These are phyloP conservation scores for Drosophila arawakana DNA, from an alignment of 1,140 invertebrate genomes.

Conservation along the genomic window DNA sequence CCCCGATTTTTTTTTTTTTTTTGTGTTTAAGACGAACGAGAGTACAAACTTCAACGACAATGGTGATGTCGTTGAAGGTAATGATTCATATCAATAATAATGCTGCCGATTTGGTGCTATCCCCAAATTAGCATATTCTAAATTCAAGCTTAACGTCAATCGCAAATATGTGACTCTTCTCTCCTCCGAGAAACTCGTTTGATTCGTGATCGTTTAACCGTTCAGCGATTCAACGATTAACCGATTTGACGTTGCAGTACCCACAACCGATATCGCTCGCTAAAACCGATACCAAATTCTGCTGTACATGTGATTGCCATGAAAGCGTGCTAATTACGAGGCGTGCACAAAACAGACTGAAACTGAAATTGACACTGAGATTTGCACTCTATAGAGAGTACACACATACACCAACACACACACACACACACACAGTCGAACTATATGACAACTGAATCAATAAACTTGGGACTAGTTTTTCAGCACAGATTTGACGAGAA, in stretches of 20 bases:
- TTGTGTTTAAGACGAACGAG: background rate
- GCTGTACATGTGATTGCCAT: constrained; percentile 64
- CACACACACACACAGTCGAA: background rate
- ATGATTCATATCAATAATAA: constrained; percentile 64
- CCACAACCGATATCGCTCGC: constrained; percentile 1
- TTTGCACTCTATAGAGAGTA: background rate
- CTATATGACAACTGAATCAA: constrained; percentile 22
- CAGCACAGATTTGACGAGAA: constrained; percentile 1
- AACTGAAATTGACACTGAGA: background rate
- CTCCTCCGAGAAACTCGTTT: constrained; percentile 52
- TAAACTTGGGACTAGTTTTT: constrained; percentile 9
- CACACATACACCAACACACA: background rate
- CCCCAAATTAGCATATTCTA: constrained; percentile 79
- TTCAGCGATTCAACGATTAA: background rate
- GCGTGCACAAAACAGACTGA: constrained; percentile 15
- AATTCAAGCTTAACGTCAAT: constrained; percentile 47
- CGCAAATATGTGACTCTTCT: constrained; percentile 15
- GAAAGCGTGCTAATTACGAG: constrained; percentile 58
- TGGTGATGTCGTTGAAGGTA: constrained; percentile 76
- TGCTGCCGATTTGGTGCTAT: constrained; percentile 34
- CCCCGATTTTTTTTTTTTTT: background rate
- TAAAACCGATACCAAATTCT: constrained; percentile 8
- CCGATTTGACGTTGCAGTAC: background rate
- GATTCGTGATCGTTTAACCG: constrained; percentile 27
- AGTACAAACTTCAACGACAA: constrained; percentile 56